Percentiles rank a stretch among this genome's conserved stretches.
These are phyloP conservation scores for Coleophora deauratella DNA, from an alignment of 2,888 invertebrate species.

Conservation along the genomic window DNA sequence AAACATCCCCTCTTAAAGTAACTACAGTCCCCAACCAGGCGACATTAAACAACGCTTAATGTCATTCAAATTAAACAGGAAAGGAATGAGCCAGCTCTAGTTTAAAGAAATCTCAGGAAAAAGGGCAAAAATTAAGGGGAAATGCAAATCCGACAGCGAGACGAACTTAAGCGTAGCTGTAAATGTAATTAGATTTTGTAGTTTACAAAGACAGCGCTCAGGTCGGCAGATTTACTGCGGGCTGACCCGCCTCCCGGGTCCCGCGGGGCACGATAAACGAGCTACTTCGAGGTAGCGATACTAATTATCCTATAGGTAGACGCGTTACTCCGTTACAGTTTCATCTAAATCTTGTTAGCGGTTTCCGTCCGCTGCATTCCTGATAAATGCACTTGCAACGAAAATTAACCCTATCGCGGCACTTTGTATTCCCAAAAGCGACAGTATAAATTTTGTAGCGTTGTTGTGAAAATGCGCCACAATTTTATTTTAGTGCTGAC, in stretches of 20 bases:
- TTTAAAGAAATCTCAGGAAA: slow-evolving; percentile 34
- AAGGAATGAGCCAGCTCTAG: slow-evolving; percentile 11
- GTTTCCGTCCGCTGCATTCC: slow-evolving; percentile 43
- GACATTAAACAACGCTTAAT: slow-evolving; percentile 14
- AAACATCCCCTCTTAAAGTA: slow-evolving; percentile 2
- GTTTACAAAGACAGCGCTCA: slow-evolving; percentile 71
- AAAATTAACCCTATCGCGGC: slow-evolving; percentile 28
- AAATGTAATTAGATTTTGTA: slow-evolving; percentile 73
- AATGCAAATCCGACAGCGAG: slow-evolving; percentile 62
- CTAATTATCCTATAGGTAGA: slow-evolving; percentile 69
- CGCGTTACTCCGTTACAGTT: slow-evolving; percentile 47
- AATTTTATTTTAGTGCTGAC: slow-evolving; percentile 9
- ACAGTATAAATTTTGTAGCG: slow-evolving; percentile 5
- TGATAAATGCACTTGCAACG: slow-evolving; percentile 46
- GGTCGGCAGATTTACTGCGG: slow-evolving; percentile 70
- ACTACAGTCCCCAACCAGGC: neutral
- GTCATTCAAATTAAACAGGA: slow-evolving; percentile 18
- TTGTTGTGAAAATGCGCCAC: slow-evolving; percentile 6
- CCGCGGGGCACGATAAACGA: slow-evolving; percentile 68
- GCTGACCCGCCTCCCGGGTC: slow-evolving; percentile 68
- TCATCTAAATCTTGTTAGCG: slow-evolving; percentile 59
- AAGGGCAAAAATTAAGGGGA: slow-evolving; percentile 51
- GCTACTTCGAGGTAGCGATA: slow-evolving; percentile 68
- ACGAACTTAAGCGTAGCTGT: slow-evolving; percentile 63
- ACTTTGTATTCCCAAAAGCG: slow-evolving; percentile 9